Evolutionary conservation across 2,113 vertebrate genomes (phyloP), one percentile per base, ranked within the genome.

Genomic region (Zosterops pallidus): DNA sequence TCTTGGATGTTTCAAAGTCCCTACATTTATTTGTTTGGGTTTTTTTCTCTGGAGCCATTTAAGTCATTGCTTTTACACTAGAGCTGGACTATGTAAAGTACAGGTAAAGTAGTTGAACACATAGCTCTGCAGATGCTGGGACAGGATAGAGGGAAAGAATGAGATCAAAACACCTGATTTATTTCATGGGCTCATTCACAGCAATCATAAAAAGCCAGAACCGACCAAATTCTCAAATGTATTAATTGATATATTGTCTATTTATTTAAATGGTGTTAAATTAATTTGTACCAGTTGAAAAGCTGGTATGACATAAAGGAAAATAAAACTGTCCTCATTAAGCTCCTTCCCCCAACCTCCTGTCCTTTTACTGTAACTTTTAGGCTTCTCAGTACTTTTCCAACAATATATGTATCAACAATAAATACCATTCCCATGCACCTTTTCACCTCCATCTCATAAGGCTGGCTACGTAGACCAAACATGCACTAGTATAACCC

Each of bases 141-240:
- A 94, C 91, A 97, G 95, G 89, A 81, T 89, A 96, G 84, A 95
- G 76, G 91, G 78, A 96, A 59, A 93, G 82, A 95, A 94, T 69
- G 41, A 95, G 44, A 94, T 59, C 78, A 91, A 68, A 95, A 76
- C 3, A 12, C 42, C 69, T 96, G 49, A 37, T 83, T 86, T 92
- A 42, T 86, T 91, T 94, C 42, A 69, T 1, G 24, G 64, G 31
- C 62, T 91, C 42, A 83, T 95, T 93, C 78, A 49, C 50, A 95
- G 9, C 29, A 69, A 9, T 67, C 68, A 52, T 72, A 75, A 94
- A 79, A n/a, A 89, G 80, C 52, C 28, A 49, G n/a, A 89, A 82
- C 49, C 23, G 44, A 35, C 9, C 65, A 86, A 47, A 85, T 86
- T 86, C 52, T 94, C 59, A 72, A 59, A 49, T 90, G 4, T 86